A percentile compares a stretch with the other conserved stretches of the same genome.
phyloP scores from a whole-genome alignment of 2,797 vertebrate species.

The Lithobates pipiens region DNA sequence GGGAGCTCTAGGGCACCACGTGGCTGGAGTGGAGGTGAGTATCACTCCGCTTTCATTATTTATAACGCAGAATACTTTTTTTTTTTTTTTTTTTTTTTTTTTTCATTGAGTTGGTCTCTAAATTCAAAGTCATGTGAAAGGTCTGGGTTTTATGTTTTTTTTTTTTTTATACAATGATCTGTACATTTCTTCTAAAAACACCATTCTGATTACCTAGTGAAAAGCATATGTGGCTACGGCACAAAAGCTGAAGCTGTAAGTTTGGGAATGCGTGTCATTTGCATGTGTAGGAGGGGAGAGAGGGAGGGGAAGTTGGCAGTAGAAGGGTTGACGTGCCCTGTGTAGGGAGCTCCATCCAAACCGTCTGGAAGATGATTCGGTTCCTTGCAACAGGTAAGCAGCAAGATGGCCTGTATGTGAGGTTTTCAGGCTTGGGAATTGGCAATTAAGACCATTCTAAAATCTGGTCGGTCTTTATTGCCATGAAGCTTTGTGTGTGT shows the following conservation, averaged over 20 bases:
- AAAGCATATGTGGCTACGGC: neutral
- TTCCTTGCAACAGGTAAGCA: conserved; percentile 25
- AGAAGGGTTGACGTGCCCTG: conserved; percentile 33
- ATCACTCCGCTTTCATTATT: no score
- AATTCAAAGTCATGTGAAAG: no score
- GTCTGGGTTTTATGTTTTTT: no score
- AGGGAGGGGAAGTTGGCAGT: conserved; percentile 12
- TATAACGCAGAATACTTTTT: no score
- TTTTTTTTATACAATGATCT: neutral
- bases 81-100: no score
- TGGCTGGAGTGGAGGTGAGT: no score
- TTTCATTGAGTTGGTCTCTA: no score
- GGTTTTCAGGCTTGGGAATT: no score
- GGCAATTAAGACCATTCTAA: neutral
- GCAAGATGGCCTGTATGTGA: neutral
- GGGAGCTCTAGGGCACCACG: no score
- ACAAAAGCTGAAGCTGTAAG: conserved; percentile 41
- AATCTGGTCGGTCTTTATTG: neutral
- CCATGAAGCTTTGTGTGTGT: no score
- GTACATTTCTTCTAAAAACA: neutral
- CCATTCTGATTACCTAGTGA: neutral
- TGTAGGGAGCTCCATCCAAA: conserved; percentile 4
- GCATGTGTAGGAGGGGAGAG: neutral
- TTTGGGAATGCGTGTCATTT: conserved; percentile 21
- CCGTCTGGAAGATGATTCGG: conserved; percentile 31